phyloP scores from a whole-genome alignment of 2,113 vertebrate genomes.

The Sterrhoptilus dennistouni region DNA sequence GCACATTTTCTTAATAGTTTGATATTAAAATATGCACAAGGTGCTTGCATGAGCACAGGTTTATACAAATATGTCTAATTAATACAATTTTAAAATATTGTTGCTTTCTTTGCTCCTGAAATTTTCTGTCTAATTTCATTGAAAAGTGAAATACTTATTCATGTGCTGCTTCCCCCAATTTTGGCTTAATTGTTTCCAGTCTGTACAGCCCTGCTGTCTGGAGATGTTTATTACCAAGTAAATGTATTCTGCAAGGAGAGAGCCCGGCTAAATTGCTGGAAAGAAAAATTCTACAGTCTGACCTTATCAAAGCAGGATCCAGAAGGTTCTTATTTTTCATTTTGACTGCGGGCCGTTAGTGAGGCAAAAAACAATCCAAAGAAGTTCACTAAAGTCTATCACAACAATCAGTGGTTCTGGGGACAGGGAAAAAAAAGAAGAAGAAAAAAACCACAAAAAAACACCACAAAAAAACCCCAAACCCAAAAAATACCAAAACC shows the following conservation, averaged over 20 bases:
- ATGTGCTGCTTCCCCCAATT: constrained; percentile 27
- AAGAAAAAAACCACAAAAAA: not conserved
- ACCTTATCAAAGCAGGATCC: constrained; percentile 56
- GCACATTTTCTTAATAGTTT: not conserved
- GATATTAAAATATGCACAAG: not conserved
- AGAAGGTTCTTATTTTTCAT: constrained; percentile 65
- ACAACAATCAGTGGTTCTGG: not conserved
- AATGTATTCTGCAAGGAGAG: constrained; percentile 58
- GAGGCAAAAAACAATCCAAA: not conserved
- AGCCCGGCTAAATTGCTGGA: constrained; percentile 42
- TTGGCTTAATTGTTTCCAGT: constrained; percentile 61
- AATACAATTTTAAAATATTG: constrained; percentile 8
- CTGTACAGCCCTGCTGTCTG: constrained; percentile 37
- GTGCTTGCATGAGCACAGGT: not conserved
- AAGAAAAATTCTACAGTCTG: constrained; percentile 56
- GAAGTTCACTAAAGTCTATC: constrained; percentile 23
- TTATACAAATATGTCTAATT: constrained; percentile 13
- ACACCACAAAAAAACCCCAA: not conserved
- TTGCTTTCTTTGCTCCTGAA: not conserved
- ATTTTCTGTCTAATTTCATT: constrained; percentile 35
- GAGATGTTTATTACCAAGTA: constrained; percentile 57
- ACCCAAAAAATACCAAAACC: not conserved
- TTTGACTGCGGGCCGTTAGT: not conserved
- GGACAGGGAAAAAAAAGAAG: not conserved
- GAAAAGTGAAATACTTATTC: constrained; percentile 31